Base-by-base conservation (phyloP, 2,797 vertebrate genomes). In the Protosalanx chinensis region DNA sequence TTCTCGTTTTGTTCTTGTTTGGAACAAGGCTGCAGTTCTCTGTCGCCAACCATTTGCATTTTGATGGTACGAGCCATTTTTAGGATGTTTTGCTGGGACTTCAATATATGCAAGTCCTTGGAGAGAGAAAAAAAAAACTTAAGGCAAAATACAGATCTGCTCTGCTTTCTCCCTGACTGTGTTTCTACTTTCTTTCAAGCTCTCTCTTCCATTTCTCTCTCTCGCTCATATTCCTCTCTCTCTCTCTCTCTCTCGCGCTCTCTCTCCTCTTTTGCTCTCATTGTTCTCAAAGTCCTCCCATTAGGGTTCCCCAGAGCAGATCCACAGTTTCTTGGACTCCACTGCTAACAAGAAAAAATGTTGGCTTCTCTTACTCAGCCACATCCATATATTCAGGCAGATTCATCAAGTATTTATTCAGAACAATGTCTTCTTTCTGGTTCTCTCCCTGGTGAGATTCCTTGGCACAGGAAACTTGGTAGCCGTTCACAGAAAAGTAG, bases 381-480 rank as follows among this genome's bases (percentile, higher is more conserved):
- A 56, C 57, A 77, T 75, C 64, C 71, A 75, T 77, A 75, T 75
- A 72, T 77, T 68, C 73, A 72, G 71, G n/a, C 29, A 33, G 63
- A 73, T 72, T 64, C 72, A 82, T 77, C 71, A 82, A 79, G 59
- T 77, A 79, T 77, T 82, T 75, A 82, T 77, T 46, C 62, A 70
- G 67, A 71, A 71, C 70, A 77, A 73, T 74, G 37, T 78, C 23
- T 75, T 59, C 46, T 33, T 41, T 77, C 60, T 76, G 20, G 73
- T 46, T 46, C 66, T 32, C 53, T 74, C 56, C 69, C 63, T 33
- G 16, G 53, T 72, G 64, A 37, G 58, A 67, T 75, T 56, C 51
- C 1, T 62, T 32, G 57, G 64, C 71, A 69, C 57, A 58, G 1
- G 18, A 32, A 27, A 30, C 61, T 51, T 49, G 37, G 29, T 64